Base-by-base conservation (phyloP, 1,140 invertebrate genomes). In the Manduca sexta region DNA sequence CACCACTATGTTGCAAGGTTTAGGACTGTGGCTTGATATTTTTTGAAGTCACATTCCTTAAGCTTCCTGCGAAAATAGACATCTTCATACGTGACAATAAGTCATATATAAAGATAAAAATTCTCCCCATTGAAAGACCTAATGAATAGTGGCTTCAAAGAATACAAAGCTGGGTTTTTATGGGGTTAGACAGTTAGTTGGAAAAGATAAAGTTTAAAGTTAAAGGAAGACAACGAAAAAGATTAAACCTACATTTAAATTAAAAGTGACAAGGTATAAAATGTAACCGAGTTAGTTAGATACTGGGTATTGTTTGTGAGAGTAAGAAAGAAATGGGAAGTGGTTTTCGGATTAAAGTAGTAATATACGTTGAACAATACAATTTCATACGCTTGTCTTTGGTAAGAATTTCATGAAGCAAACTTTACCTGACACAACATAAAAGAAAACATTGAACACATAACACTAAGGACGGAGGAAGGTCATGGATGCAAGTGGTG, bases 401-500 rank as follows among this genome's bases (percentile, higher is more conserved):
- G 8, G 13, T 12, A 11, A 14, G 33, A 35, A 8, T 31, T 8
- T 1, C 30, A 12, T 35, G 8, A n/a, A n/a, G n/a, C 2, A n/a
- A 35, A 5, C 2, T 35, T 35, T 35, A n/a, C n/a, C 8, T 12
- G 33, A 11, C n/a, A 35, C 5, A 12, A 35, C 33, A n/a, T n/a
- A 35, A 35, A 26, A 8, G 21, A 26, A 35, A 35, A 12, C 33
- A 35, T 12, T 35, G 33, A 35, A 35, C 33, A 35, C 13, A 35
- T 35, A 35, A 12, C 3, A 35, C 13, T n/a, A 12, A 51, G 67
- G 66, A 60, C n/a, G 43, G 41, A 45, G 56, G 64, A 61, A 58
- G 15, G 61, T 64, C 56, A 52, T 59, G 72, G 74, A 74, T 73
- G 72, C 64, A 69, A 80, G 81, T 84, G 78, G 78, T 84, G 74